Evolutionary conservation across 2,113 vertebrate species (phyloP).

Genomic region (Isichthys henryi): DNA sequence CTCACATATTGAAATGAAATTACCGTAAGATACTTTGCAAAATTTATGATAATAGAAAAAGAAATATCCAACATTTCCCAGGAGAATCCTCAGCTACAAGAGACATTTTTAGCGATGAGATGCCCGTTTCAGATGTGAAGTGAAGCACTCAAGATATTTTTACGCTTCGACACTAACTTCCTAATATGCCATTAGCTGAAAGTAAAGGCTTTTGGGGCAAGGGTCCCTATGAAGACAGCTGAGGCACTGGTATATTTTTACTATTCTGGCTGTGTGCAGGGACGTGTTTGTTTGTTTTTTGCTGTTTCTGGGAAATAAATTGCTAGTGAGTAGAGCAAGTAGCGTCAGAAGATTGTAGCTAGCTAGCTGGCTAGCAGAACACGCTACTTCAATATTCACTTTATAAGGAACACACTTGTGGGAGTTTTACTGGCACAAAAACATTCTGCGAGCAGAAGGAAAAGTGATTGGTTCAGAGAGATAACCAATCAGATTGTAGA

Average conservation of each 20-base stretch:
- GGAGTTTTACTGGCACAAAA: too few relatives aligned
- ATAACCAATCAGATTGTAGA: too few relatives aligned
- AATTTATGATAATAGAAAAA: slow-evolving; percentile 2
- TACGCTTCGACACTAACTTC: not conserved
- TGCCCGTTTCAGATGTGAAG: not conserved
- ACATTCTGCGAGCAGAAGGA: too few relatives aligned
- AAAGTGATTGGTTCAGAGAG: too few relatives aligned
- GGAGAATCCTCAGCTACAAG: not conserved
- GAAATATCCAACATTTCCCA: not conserved
- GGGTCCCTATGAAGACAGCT: not conserved
- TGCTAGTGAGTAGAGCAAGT: not conserved
- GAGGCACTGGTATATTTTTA: not conserved
- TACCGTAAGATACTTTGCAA: not conserved
- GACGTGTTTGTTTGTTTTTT: not conserved
- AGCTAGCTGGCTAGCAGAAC: not conserved
- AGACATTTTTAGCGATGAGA: not conserved
- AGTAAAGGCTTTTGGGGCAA: not conserved
- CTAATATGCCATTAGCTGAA: not conserved
- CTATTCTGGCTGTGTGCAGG: not conserved
- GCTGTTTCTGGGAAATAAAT: not conserved
- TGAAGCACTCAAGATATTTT: not conserved
- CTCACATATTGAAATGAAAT: not conserved
- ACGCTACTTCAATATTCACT: not conserved
- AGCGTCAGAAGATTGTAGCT: not conserved
- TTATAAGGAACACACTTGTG: too few relatives aligned